A percentile compares a stretch with the other conserved stretches of the same genome.
These are phyloP conservation scores for Meleagris gallopavo DNA, from an alignment of 2,113 vertebrate species.

Conservation along the genomic window DNA sequence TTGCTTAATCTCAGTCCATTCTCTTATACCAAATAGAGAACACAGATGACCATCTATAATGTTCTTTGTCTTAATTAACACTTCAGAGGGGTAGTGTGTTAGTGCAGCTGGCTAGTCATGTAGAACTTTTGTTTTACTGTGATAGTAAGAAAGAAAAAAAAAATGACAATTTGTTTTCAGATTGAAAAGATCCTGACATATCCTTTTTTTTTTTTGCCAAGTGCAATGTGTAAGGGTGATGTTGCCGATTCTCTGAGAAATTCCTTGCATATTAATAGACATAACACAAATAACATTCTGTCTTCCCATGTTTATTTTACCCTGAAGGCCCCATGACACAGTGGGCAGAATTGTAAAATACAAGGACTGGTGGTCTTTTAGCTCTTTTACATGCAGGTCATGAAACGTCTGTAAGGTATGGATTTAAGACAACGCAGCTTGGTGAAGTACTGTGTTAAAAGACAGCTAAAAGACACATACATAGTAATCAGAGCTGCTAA, in stretches of 20 bases:
- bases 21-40: not conserved
- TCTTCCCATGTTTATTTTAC: not conserved
- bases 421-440: not conserved
- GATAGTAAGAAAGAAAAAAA: not conserved
- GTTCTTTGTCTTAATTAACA: not conserved
- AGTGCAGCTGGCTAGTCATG: not conserved
- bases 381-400: not conserved
- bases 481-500: not conserved
- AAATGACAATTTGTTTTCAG: not conserved
- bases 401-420: not conserved
- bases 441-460: not conserved
- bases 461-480: not conserved
- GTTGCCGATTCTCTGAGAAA: not conserved
- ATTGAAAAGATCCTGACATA: not conserved
- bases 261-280: not conserved
- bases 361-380: not conserved
- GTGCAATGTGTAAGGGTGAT: too few relatives aligned
- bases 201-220: too few relatives aligned
- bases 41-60: not conserved
- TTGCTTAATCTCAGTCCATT: not conserved
- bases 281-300: not conserved
- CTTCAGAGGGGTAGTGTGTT: not conserved
- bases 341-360: not conserved
- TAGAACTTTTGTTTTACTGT: not conserved
- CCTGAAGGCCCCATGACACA: not conserved